phyloP scores from a whole-genome alignment of 1,140 invertebrate species.

The Subanguina moxae region DNA sequence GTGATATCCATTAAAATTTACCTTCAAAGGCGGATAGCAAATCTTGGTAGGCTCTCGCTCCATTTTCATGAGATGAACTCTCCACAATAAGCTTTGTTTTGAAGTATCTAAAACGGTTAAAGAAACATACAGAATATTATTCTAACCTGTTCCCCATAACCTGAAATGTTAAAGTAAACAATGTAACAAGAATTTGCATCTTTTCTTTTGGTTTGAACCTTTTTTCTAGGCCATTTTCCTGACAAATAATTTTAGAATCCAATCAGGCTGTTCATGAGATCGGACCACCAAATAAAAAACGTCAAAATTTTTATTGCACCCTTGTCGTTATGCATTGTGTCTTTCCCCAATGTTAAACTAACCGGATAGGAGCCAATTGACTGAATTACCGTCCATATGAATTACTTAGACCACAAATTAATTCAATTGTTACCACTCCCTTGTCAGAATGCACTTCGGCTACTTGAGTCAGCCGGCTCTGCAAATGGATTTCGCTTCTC shows the following conservation, averaged over 20 bases:
- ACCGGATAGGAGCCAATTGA: constrained; percentile 71
- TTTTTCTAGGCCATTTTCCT: no score
- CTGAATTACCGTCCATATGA: no score
- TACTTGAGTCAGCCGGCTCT: constrained; percentile 62
- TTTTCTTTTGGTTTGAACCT: no score
- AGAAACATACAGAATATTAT: no score
- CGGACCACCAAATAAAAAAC: no score
- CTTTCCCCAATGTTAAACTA: no score
- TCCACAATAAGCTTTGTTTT: constrained; percentile 63
- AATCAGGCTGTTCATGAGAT: no score
- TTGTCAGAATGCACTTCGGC: constrained; percentile 63
- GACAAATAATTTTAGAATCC: no score
- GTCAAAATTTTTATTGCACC: no score
- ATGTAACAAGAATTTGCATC: neutral
- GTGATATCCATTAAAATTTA: constrained; percentile 47
- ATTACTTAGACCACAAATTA: no score
- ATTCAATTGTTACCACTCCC: constrained; percentile 57
- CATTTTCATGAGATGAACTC: constrained; percentile 49
- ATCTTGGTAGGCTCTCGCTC: constrained; percentile 52
- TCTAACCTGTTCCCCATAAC: neutral
- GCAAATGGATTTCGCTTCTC: constrained; percentile 65
- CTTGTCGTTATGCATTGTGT: no score
- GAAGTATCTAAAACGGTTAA: constrained; percentile 60
- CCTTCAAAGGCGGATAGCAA: constrained; percentile 47
- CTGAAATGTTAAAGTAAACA: constrained; percentile 14